Conservation (phyloP, 2,888 invertebrate species). For the Scotopteryx bipunctaria region DNA sequence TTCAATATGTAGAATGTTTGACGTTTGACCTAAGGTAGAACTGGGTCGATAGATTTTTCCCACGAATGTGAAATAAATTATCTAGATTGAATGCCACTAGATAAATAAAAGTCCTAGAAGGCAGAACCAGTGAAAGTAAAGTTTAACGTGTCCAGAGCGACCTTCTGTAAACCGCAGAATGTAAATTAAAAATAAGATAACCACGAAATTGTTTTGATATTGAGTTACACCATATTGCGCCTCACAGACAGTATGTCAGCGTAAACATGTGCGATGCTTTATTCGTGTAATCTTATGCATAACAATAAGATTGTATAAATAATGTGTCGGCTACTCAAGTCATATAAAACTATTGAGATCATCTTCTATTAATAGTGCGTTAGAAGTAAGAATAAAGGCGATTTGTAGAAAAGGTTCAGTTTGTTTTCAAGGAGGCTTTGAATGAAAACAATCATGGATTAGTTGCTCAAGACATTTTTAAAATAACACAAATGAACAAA, state of each 20-base stretch:
- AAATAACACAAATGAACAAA: too few species aligned
- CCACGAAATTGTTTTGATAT: constrained; percentile 49
- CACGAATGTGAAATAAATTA: constrained; percentile 26
- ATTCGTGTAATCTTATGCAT: constrained; percentile 1
- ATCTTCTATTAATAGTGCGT: neutral
- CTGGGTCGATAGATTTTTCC: constrained; percentile 29
- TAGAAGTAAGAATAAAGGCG: too few species aligned
- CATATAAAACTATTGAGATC: neutral
- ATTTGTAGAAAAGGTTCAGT: too few species aligned
- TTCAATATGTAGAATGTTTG: constrained; percentile 27
- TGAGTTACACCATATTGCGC: constrained; percentile 26
- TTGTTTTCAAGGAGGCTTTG: too few species aligned
- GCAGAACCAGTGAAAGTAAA: constrained; percentile 45
- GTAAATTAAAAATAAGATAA: constrained; percentile 44
- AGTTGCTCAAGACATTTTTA: too few species aligned
- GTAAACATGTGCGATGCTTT: constrained; percentile 9
- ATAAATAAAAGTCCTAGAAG: constrained; percentile 8
- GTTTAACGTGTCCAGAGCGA: constrained; percentile 41
- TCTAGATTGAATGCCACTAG: constrained; percentile 4
- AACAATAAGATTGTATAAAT: neutral
- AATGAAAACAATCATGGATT: too few species aligned
- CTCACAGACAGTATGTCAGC: constrained; percentile 23
- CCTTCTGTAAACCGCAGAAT: constrained; percentile 47
- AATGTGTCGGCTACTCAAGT: neutral
- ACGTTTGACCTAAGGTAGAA: constrained; percentile 23